Evolutionary conservation across 1,140 invertebrate species (phyloP).

Genomic region (Atopsyche davidsoni): DNA sequence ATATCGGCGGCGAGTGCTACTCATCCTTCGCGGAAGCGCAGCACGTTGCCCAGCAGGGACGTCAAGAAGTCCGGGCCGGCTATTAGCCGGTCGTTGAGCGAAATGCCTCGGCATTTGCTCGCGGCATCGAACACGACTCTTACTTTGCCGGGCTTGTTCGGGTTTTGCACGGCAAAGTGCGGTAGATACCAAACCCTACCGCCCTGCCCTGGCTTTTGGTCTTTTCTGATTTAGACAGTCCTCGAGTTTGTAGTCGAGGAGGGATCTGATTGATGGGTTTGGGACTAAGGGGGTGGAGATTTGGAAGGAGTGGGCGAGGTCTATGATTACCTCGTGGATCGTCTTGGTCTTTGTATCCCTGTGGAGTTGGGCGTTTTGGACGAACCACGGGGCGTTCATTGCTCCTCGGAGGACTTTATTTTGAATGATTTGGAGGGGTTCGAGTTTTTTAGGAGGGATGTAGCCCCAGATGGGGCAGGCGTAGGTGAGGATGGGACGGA

Average conservation of each 20-base stretch:
- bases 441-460: too few relatives aligned
- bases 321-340: too few relatives aligned
- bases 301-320: too few relatives aligned
- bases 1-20: constrained; percentile 31
- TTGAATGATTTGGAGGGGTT: too few relatives aligned
- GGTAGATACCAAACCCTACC: constrained; percentile 29
- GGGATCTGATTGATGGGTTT: too few relatives aligned
- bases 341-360: constrained; percentile 16
- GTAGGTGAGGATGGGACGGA: too few relatives aligned
- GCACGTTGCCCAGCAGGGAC: constrained; percentile 29
- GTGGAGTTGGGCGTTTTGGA: background rate
- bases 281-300: too few relatives aligned
- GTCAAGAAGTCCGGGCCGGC: constrained; percentile 32
- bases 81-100: constrained; percentile 28
- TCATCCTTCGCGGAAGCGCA: constrained; percentile 30
- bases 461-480: too few relatives aligned
- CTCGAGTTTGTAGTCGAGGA: too few relatives aligned
- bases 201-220: constrained; percentile 16
- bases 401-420: too few relatives aligned
- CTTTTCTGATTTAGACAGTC: constrained; percentile 9
- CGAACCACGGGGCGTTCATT: too few relatives aligned
- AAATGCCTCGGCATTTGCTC: constrained; percentile 19
- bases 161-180: constrained; percentile 31
- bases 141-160: constrained; percentile 31
- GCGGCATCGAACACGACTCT: constrained; percentile 33